phyloP scores from a whole-genome alignment of 2,888 invertebrate genomes.

The Plebejus anna region DNA sequence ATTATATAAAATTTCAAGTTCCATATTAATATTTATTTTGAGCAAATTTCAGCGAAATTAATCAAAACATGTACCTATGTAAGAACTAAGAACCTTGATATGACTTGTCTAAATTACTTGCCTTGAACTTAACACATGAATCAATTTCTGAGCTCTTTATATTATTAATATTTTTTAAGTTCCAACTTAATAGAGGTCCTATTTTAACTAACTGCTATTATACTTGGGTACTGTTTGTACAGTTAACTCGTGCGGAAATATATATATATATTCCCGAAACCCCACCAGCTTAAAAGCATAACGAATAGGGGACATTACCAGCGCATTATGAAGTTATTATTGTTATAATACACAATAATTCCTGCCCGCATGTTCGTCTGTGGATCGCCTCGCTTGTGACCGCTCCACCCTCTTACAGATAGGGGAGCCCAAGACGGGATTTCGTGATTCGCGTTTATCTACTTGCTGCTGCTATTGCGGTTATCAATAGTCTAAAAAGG shows the following conservation, averaged over 20 bases:
- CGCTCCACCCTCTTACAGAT: not conserved
- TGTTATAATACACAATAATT: slow-evolving; percentile 3
- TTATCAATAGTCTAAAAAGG: too few relatives aligned
- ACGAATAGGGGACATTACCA: slow-evolving; percentile 9
- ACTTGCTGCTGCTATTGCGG: too few relatives aligned
- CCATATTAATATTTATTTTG: too few relatives aligned
- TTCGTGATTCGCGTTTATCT: not conserved
- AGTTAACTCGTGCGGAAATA: not conserved
- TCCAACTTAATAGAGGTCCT: too few relatives aligned
- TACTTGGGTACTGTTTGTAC: not conserved
- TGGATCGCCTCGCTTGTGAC: not conserved
- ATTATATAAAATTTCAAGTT: not conserved
- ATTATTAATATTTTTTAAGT: too few relatives aligned
- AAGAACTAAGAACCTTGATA: too few relatives aligned
- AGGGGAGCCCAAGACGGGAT: not conserved
- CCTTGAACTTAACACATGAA: too few relatives aligned
- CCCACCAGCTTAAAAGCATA: slow-evolving; percentile 3
- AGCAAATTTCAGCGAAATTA: not conserved
- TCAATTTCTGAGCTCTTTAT: too few relatives aligned
- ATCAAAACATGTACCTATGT: too few relatives aligned
- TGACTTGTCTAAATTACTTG: too few relatives aligned
- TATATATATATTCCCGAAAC: not conserved
- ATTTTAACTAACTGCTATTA: not conserved
- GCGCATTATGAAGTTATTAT: slow-evolving; percentile 10
- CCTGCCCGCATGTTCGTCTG: not conserved